Conservation (phyloP, 2,797 vertebrate genomes). For the Micrastur ruficollis region DNA sequence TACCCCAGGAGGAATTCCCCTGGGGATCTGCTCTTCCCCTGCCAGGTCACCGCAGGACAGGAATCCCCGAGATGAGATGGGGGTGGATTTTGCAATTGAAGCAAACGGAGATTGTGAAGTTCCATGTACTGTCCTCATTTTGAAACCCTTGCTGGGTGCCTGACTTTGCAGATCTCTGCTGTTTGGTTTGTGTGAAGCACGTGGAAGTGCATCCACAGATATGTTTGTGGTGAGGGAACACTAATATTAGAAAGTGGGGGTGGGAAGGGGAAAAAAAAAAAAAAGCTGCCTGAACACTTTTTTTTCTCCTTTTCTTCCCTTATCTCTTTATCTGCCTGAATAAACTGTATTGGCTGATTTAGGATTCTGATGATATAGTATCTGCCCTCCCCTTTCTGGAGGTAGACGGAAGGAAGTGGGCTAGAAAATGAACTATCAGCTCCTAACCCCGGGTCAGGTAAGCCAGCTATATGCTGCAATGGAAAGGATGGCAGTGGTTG, state of each 20-base stretch:
- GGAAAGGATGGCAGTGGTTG: constrained; percentile 56
- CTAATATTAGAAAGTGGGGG: neutral
- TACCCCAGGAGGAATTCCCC: neutral
- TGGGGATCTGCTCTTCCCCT: neutral
- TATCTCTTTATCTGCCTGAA: constrained; percentile 2
- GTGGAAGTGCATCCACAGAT: neutral
- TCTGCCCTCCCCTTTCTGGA: neutral
- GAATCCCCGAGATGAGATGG: rapidly evolving
- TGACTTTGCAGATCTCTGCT: neutral
- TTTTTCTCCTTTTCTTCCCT: neutral
- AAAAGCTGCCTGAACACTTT: neutral
- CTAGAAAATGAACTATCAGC: constrained; percentile 5
- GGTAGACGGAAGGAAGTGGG: constrained; percentile 44
- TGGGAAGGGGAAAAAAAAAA: neutral
- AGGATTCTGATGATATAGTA: neutral
- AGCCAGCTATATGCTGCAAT: neutral
- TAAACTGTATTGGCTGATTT: neutral
- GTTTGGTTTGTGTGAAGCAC: neutral
- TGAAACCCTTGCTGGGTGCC: neutral
- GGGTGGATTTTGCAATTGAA: neutral
- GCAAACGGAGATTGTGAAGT: neutral
- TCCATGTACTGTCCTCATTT: neutral
- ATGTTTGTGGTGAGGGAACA: neutral
- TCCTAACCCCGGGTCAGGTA: neutral
- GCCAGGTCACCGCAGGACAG: rapidly evolving